Percentiles rank a stretch among this genome's conserved stretches.
phyloP scores from a whole-genome alignment of 2,888 invertebrate genomes.

The Macrophya alboannulata region DNA sequence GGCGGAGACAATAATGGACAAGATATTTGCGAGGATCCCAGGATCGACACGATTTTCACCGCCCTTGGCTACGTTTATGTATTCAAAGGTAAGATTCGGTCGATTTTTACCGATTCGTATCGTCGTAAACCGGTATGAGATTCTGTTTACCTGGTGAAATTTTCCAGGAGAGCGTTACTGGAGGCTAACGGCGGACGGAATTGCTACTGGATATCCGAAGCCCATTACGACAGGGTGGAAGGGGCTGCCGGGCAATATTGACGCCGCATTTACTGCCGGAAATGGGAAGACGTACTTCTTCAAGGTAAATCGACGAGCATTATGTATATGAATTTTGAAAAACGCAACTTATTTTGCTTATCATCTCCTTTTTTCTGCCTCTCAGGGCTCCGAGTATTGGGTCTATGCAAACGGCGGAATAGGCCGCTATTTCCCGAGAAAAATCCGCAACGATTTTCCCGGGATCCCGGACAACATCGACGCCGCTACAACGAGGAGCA shows the following conservation, averaged over 20 bases:
- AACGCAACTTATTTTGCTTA: background rate
- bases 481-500: conserved; percentile 96
- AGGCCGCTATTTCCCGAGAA: conserved; percentile 93
- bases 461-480: conserved; percentile 94
- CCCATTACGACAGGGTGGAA: conserved; percentile 89
- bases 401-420: conserved; percentile 90
- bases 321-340: background rate
- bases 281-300: conserved; percentile 97
- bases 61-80: conserved; percentile 91
- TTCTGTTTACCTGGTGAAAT: background rate
- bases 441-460: conserved; percentile 93
- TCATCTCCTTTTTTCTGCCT: background rate
- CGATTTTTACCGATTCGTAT: background rate
- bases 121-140: background rate
- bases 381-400: conserved; percentile 89
- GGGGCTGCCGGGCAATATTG: conserved; percentile 83
- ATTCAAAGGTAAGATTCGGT: conserved; percentile 86
- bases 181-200: conserved; percentile 89
- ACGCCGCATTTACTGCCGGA: conserved; percentile 88
- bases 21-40: conserved; percentile 88
- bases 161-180: conserved; percentile 89
- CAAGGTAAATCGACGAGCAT: conserved; percentile 83
- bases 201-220: conserved; percentile 92
- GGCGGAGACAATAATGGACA: background rate
- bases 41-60: conserved; percentile 92